Evolutionary conservation across 2,888 invertebrate genomes (phyloP).

Genomic region (Drosophila meridiana): DNA sequence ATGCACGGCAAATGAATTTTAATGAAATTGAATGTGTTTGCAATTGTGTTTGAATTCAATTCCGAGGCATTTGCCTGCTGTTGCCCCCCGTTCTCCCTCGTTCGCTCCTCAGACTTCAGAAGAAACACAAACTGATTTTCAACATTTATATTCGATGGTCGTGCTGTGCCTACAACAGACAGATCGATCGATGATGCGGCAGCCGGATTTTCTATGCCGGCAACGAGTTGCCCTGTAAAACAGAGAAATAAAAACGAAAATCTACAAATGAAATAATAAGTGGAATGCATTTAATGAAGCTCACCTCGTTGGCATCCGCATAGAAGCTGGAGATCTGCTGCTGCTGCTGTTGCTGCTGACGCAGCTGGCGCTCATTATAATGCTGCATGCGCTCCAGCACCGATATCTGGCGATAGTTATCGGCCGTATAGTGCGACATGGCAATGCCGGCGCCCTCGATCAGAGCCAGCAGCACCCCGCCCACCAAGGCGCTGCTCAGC

Average conservation of each 20-base stretch:
- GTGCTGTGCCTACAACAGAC: constrained; percentile 8
- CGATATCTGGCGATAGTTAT: constrained; percentile 57
- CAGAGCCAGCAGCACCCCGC: constrained; percentile 60
- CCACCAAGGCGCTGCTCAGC: constrained; percentile 63
- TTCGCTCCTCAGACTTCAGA: constrained; percentile 5
- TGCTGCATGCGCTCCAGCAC: constrained; percentile 54
- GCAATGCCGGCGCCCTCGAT: constrained; percentile 66
- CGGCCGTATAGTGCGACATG: constrained; percentile 52
- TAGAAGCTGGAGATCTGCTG: constrained; percentile 28
- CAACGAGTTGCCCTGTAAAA: constrained; percentile 44
- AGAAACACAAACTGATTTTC: constrained; percentile 17
- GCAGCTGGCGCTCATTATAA: constrained; percentile 40
- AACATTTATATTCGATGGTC: constrained; percentile 56
- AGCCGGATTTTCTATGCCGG: constrained; percentile 43
- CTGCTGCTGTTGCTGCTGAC: constrained; percentile 36
- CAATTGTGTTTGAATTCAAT: constrained; percentile 29
- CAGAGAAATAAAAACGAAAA: not conserved
- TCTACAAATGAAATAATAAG: not conserved
- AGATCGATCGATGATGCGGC: constrained; percentile 24
- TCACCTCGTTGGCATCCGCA: constrained; percentile 33
- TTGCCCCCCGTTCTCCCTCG: not conserved
- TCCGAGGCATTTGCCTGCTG: constrained; percentile 39
- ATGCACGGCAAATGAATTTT: constrained; percentile 66
- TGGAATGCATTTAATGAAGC: constrained; percentile 19
- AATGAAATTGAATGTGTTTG: constrained; percentile 46